Conservation (phyloP, 23 tunicate species). For the Aplidium turbinatum region DNA sequence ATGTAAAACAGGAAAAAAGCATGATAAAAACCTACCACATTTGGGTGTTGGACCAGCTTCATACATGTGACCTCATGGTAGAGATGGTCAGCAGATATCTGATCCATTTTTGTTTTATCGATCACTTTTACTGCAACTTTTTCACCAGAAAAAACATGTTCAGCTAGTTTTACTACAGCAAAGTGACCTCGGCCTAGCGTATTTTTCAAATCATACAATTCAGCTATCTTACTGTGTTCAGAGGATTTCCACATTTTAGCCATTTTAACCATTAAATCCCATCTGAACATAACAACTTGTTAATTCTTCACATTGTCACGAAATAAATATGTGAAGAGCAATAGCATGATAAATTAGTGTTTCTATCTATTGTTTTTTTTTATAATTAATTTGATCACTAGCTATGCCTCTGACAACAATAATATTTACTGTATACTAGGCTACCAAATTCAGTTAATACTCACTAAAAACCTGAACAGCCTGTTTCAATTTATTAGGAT, state of each 20-base stretch:
- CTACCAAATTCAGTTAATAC: too few species aligned
- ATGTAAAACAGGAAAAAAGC: too few species aligned
- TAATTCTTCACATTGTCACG: too few species aligned
- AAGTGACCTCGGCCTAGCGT: constrained; percentile 92
- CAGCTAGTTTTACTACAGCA: constrained; percentile 96
- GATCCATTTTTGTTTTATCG: constrained; percentile 93
- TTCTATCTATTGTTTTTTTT: too few species aligned
- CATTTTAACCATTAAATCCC: background rate
- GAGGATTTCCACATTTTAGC: constrained; percentile 61
- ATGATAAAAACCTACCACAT: constrained; percentile 73
- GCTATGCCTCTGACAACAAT: too few species aligned
- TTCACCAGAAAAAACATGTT: constrained; percentile 93
- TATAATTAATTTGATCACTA: too few species aligned
- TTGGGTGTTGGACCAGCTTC: constrained; percentile 99
- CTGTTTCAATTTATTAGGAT: too few species aligned
- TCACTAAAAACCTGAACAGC: too few species aligned
- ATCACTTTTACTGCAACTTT: constrained; percentile 96
- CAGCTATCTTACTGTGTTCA: constrained; percentile 74
- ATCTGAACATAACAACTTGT: constrained; percentile 5
- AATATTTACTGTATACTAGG: too few species aligned
- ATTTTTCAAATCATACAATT: constrained; percentile 81
- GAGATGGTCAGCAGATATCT: constrained; percentile 83
- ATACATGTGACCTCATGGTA: constrained; percentile 97
- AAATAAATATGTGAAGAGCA: too few species aligned
- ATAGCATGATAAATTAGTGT: too few species aligned